A percentile compares a stretch with the other conserved stretches of the same genome.
Conservation (phyloP, 2,113 vertebrate species). For the Microcebus ravelobensis region DNA sequence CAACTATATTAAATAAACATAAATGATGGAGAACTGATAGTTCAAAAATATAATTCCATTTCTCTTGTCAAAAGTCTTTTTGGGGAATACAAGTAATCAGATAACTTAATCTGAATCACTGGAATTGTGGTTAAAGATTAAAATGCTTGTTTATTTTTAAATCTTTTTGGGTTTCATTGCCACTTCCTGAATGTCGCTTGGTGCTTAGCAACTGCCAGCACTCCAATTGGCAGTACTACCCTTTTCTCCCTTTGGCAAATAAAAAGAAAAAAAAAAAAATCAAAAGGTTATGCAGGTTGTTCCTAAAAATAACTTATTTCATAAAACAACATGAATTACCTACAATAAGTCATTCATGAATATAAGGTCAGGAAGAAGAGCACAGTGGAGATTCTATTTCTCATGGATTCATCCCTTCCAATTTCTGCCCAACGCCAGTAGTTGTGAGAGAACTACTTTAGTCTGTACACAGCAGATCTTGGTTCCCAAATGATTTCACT, state of each 20-base stretch:
- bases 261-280: slow-evolving; percentile 28
- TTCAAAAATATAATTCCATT: slow-evolving; percentile 10
- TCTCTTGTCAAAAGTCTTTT: slow-evolving; percentile 39
- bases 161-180: slow-evolving; percentile 62
- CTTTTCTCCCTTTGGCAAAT: slow-evolving; percentile 47
- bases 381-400: background rate
- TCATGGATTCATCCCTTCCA: no score
- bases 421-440: no score
- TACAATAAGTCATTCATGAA: slow-evolving; percentile 55
- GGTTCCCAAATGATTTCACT: no score
- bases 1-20: background rate
- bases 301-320: slow-evolving; percentile 43
- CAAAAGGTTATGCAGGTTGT: slow-evolving; percentile 63
- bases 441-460: no score
- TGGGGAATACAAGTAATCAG: slow-evolving; percentile 62
- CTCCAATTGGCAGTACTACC: slow-evolving; percentile 56
- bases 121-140: slow-evolving; percentile 64
- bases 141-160: slow-evolving; percentile 79
- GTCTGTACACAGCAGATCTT: no score
- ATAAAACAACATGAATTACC: slow-evolving; percentile 58
- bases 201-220: slow-evolving; percentile 84
- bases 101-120: slow-evolving; percentile 50
- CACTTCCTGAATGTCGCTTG: slow-evolving; percentile 68
- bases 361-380: background rate
- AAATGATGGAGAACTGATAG: background rate